phyloP scores from a whole-genome alignment of 1,140 invertebrate species.

The Zaprionus tsacasi region DNA sequence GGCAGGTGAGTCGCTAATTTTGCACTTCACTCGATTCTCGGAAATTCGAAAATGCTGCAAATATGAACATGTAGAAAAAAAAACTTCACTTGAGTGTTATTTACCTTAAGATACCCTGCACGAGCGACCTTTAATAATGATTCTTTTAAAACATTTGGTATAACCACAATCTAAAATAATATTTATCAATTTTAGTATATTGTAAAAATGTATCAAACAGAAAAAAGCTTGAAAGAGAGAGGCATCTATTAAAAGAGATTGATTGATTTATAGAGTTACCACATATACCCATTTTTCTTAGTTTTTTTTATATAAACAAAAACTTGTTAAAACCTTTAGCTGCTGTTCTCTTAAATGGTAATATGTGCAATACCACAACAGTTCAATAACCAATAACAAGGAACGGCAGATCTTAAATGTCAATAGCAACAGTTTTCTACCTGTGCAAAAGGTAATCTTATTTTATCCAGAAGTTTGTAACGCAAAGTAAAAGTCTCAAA shows the following conservation, averaged over 20 bases:
- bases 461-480: slow-evolving; percentile 36
- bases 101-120: background rate
- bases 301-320: slow-evolving; percentile 6
- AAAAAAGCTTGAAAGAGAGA: too few relatives aligned
- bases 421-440: slow-evolving; percentile 46
- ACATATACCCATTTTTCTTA: slow-evolving; percentile 8
- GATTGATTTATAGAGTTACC: background rate
- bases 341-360: slow-evolving; percentile 77
- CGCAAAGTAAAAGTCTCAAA: background rate
- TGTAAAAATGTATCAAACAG: too few relatives aligned
- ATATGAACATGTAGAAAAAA: background rate
- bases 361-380: slow-evolving; percentile 66
- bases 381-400: slow-evolving; percentile 70
- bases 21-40: slow-evolving; percentile 70
- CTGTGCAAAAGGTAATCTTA: slow-evolving; percentile 8
- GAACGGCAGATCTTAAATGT: slow-evolving; percentile 60
- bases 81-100: background rate
- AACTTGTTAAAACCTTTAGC: slow-evolving; percentile 66
- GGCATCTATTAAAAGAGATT: background rate
- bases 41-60: slow-evolving; percentile 33
- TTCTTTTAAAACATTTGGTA: background rate
- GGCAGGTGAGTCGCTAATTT: slow-evolving; percentile 76
- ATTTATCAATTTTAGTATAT: too few relatives aligned
- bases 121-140: background rate
- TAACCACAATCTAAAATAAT: background rate